Evolutionary conservation across 2,113 vertebrate species (phyloP), one percentile per base, ranked within the genome.

Genomic region (Cryptotis parvus): DNA sequence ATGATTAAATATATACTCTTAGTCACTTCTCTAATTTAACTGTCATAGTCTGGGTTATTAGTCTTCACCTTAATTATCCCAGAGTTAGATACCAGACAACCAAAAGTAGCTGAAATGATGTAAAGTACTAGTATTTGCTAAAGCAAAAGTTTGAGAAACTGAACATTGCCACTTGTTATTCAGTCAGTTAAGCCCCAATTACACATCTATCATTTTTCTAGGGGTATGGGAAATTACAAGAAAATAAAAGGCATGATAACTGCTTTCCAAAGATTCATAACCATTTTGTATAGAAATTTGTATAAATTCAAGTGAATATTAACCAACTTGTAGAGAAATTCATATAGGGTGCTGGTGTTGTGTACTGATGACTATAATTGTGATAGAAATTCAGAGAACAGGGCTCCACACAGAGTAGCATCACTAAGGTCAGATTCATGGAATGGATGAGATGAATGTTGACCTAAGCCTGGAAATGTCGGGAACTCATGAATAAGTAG

Each of bases 201-300:
- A 89, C 39, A 16, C 37, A 77, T 39, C 29, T 94, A 37, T 15
- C 68, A 75, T 58, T 74, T 82, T 81, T 93, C 24, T 84, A 88
- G 27, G 70, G 55, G 20, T 15, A 41, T 22, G 29, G 1, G 9
- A 10, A 16, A 27, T 83, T n/a, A 80, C 75, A 87, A 79, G 2
- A 0, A n/a, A 69, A 20, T 66, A 65, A 75, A 93, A 79, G 16
- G 31, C 3, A 39, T n/a, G 35, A 8, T 27, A 3, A 10, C 4
- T 78, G 16, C 63, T 87, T 91, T 85, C 29, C 69, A 43, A 4
- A 68, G 16, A 85, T 27, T 86, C 29, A 55, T 9, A 69, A 37
- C 4, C 18, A 85, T 63, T 37, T 69, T 77, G 78, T 58, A 89
- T 41, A 72, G 20, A 39, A 65, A 77, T 68, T 89, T 69, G 52